phyloP scores from a whole-genome alignment of 2,888 invertebrate genomes.

The Ormia ochracea region DNA sequence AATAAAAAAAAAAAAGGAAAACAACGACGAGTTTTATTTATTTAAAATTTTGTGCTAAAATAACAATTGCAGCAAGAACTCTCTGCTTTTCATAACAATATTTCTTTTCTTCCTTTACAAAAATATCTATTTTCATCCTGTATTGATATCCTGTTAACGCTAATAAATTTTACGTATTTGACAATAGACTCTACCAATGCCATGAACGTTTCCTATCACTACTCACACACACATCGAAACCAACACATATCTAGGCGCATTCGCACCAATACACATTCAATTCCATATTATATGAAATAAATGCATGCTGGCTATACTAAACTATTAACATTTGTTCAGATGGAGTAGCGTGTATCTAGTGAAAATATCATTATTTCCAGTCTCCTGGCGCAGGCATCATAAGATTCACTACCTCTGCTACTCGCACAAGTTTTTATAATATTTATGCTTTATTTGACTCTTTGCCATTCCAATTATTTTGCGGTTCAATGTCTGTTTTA shows the following conservation, averaged over 20 bases:
- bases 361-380: conserved; percentile 50
- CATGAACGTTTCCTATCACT: neutral
- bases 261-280: too few species aligned
- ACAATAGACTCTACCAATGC: conserved; percentile 61
- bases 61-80: neutral
- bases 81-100: conserved; percentile 13
- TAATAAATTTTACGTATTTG: conserved; percentile 66
- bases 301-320: neutral
- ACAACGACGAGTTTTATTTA: conserved; percentile 15
- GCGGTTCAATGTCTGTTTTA: conserved; percentile 51
- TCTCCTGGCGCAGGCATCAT: conserved; percentile 25
- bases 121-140: conserved; percentile 46
- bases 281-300: neutral
- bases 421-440: neutral
- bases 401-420: neutral
- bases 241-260: too few species aligned
- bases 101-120: conserved; percentile 28
- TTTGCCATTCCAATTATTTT: conserved; percentile 37
- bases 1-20: too few species aligned
- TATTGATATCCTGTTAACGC: conserved; percentile 66
- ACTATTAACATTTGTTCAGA: neutral
- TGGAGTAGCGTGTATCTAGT: conserved; percentile 11
- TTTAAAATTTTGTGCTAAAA: neutral
- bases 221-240: too few species aligned
- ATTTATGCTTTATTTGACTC: conserved; percentile 40